Percentiles rank a stretch among this genome's conserved stretches.
Conservation (phyloP, 2,888 invertebrate genomes). For the Pasiphila rectangulata region DNA sequence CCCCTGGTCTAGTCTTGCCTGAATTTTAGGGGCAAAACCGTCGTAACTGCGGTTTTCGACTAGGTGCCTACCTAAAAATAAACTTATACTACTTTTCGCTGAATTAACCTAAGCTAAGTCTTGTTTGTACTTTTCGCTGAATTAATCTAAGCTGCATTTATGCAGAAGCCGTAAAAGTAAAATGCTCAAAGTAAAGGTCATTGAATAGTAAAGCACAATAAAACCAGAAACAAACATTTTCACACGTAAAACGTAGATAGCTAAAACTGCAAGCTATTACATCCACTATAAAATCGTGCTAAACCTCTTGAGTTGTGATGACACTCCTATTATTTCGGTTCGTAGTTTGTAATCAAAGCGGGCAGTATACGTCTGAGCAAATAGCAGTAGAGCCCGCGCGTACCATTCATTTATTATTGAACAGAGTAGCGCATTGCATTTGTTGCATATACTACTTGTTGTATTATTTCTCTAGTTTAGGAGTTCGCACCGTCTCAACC, state of each 20-base stretch:
- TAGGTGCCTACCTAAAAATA: too few species aligned
- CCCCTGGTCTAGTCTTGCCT: too few species aligned
- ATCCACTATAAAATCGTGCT: constrained; percentile 16
- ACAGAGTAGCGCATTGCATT: constrained; percentile 50
- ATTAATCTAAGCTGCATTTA: neutral
- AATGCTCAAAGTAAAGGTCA: neutral
- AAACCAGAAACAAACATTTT: constrained; percentile 9
- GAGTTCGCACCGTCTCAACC: constrained; percentile 15
- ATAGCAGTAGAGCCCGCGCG: constrained; percentile 33
- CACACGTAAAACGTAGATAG: constrained; percentile 4
- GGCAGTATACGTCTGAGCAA: constrained; percentile 34
- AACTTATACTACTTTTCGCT: neutral
- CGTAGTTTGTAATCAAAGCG: constrained; percentile 48
- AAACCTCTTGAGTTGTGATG: constrained; percentile 24
- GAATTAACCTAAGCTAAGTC: neutral
- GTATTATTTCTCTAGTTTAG: constrained; percentile 14
- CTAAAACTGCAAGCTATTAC: constrained; percentile 15
- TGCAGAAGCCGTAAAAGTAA: neutral
- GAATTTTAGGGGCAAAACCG: too few species aligned
- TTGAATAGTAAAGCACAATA: neutral
- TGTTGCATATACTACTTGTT: constrained; percentile 27
- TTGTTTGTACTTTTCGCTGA: neutral
- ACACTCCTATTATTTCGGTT: constrained; percentile 24
- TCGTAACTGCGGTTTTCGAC: too few species aligned
- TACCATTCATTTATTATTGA: constrained; percentile 65